phyloP scores from a whole-genome alignment of 2,888 invertebrate species.

The Archaeoteleia sp. region DNA sequence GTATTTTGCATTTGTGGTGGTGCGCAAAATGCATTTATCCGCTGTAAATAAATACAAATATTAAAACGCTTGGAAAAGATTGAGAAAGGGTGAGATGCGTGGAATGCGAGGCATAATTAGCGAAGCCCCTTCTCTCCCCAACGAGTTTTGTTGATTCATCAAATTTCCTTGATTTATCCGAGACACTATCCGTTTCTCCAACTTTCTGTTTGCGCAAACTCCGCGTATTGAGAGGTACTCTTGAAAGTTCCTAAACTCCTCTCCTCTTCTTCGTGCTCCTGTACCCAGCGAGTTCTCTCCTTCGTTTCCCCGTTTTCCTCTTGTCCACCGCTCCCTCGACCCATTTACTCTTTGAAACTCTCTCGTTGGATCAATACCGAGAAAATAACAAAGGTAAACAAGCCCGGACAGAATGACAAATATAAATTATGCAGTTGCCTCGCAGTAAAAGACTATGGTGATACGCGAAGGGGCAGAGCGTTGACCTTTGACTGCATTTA shows the following conservation, averaged over 20 bases:
- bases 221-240: constrained; percentile 66
- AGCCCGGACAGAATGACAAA: constrained; percentile 69
- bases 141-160: constrained; percentile 64
- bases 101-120: constrained; percentile 29
- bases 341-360: constrained; percentile 61
- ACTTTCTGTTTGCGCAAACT: constrained; percentile 69
- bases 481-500: constrained; percentile 32
- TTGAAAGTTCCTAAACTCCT: constrained; percentile 67
- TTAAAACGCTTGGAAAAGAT: background rate
- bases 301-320: constrained; percentile 48
- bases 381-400: constrained; percentile 71
- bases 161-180: constrained; percentile 71
- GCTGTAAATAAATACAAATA: constrained; percentile 3
- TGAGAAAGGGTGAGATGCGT: background rate
- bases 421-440: constrained; percentile 69
- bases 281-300: constrained; percentile 38
- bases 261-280: constrained; percentile 35
- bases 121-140: constrained; percentile 9
- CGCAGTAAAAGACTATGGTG: constrained; percentile 46
- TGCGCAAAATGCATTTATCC: no score
- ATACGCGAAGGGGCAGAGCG: constrained; percentile 21
- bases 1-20: no score
- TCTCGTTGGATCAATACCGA: constrained; percentile 66
- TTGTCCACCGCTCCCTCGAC: constrained; percentile 53
- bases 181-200: constrained; percentile 68